Percentiles rank a stretch among this genome's conserved stretches.
phyloP scores from a whole-genome alignment of 2,888 invertebrate genomes.

The Calephelis perditalis region DNA sequence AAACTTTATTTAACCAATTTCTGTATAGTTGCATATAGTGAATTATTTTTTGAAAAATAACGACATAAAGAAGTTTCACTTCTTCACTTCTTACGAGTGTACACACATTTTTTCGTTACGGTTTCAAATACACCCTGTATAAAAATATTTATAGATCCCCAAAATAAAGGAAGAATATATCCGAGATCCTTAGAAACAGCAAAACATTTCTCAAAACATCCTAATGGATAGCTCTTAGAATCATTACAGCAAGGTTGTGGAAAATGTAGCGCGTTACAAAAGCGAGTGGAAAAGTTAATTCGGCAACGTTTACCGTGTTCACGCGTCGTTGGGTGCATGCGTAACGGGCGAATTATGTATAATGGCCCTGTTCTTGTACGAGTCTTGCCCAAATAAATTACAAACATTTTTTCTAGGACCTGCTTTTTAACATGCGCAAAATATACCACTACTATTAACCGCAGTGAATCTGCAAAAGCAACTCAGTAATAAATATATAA shows the following conservation, averaged over 20 bases:
- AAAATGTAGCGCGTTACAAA: conserved; percentile 8
- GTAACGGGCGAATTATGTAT: conserved; percentile 25
- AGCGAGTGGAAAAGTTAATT: conserved; percentile 10
- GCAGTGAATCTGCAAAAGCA: no score
- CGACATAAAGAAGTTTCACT: no score
- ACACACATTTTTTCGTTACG: no score
- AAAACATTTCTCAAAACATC: conserved; percentile 10
- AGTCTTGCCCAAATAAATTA: conserved; percentile 1
- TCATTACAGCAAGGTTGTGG: conserved; percentile 8
- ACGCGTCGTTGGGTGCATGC: conserved; percentile 25
- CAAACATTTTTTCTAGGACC: neutral
- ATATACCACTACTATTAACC: no score
- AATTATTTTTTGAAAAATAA: no score
- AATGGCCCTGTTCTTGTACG: conserved; percentile 16
- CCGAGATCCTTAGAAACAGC: neutral
- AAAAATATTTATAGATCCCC: no score
- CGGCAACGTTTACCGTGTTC: conserved; percentile 17
- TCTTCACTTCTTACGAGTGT: no score
- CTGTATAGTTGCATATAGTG: no score
- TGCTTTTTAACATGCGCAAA: neutral
- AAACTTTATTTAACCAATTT: no score
- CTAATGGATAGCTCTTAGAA: conserved; percentile 11
- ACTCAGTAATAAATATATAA: no score
- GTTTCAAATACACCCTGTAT: no score
- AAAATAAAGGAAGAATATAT: no score